A percentile compares a stretch with the other conserved stretches of the same genome.
These are phyloP conservation scores for Leucopternis melanops DNA, from an alignment of 2,113 vertebrate genomes.

Conservation along the genomic window DNA sequence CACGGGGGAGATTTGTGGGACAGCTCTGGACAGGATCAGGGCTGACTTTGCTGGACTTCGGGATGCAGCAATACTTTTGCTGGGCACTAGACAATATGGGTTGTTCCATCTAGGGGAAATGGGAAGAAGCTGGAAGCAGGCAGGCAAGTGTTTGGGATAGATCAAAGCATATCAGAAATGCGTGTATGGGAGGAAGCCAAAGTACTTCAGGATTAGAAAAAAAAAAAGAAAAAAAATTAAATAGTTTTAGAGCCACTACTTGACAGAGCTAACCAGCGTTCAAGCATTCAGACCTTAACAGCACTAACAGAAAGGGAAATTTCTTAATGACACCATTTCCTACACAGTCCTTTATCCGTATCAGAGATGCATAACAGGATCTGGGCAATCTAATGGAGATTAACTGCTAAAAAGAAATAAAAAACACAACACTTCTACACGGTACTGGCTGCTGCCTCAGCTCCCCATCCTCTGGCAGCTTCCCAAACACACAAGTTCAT, in stretches of 20 bases:
- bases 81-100: neutral
- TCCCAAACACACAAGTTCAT: slow-evolving; percentile 35
- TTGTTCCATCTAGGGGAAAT: neutral
- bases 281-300: slow-evolving; percentile 1
- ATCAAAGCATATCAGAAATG: neutral
- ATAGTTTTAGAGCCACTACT: neutral
- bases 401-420: slow-evolving; percentile 45
- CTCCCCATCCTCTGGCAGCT: slow-evolving; percentile 30
- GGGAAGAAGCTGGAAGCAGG: neutral
- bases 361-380: slow-evolving; percentile 36
- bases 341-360: neutral
- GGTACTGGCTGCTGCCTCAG: neutral
- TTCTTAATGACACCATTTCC: slow-evolving; percentile 47
- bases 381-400: slow-evolving; percentile 59
- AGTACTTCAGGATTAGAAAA: neutral
- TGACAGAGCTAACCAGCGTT: neutral
- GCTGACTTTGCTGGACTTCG: neutral
- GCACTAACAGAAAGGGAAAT: slow-evolving; percentile 1
- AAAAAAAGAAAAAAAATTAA: neutral
- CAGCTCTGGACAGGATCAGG: neutral
- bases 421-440: neutral
- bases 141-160: neutral
- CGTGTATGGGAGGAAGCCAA: neutral
- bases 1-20: neutral
- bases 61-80: neutral